phyloP scores from a whole-genome alignment of 2,113 vertebrate genomes.

The Pterocles orientalis region DNA sequence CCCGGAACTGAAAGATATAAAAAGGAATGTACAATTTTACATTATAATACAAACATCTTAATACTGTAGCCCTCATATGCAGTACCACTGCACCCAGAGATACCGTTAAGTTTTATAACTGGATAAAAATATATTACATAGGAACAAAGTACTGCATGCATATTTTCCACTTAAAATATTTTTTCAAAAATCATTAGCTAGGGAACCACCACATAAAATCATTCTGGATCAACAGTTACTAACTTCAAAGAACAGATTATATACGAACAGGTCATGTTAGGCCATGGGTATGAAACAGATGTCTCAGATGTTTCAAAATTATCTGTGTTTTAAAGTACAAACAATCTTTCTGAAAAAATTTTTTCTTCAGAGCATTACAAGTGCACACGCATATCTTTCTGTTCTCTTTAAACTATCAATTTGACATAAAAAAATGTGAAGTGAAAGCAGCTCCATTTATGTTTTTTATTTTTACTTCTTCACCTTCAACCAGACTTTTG shows the following conservation, averaged over 20 bases:
- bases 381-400: background rate
- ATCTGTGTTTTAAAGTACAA: background rate
- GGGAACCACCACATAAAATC: background rate
- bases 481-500: background rate
- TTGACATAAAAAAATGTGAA: background rate
- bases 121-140: background rate
- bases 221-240: background rate
- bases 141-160: background rate
- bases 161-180: background rate
- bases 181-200: background rate
- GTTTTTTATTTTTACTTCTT: background rate
- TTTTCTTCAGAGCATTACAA: background rate
- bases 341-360: background rate
- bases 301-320: background rate
- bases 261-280: background rate
- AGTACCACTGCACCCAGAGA: background rate
- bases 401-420: background rate
- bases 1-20: slow-evolving; percentile 84
- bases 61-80: background rate
- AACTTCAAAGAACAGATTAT: background rate
- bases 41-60: background rate
- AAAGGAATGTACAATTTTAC: background rate
- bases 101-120: background rate
- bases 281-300: background rate
- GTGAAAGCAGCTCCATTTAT: background rate